Evolutionary conservation across 2,888 invertebrate species (phyloP), one percentile per base, ranked within the genome.

Genomic region (Leucania comma): DNA sequence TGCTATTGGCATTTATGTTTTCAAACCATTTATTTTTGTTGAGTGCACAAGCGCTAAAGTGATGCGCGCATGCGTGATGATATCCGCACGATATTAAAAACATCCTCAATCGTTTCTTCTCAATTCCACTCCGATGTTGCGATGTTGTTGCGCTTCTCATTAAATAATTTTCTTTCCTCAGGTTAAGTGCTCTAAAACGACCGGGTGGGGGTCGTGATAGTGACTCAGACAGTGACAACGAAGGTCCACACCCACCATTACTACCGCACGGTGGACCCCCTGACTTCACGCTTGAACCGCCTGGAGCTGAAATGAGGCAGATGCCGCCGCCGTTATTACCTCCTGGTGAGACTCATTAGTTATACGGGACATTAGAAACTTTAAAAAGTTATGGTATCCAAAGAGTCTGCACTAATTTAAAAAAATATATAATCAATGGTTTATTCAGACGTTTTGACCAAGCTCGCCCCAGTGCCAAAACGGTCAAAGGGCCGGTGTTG

Each of bases 281-380:
- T 8, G 94, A 94, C 77, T 87, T 89, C 83, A 78, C 86, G 4
- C 81, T 94, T 0, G 94, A 94, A 78, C 95, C 95, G 42, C 95
- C 94, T 1, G 95, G 95, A 24, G 93, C 90, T 0, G 96, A 94
- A 88, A 86, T 90, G 76, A 82, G 90, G 57, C 92, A 87, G 85
- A 88, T 90, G 87, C 94, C 94, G n/a, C 95, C 94, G n/a, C 95
- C 94, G 0, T 81, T 94, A 4, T 70, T 94, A 80, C 93, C 93
- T 10, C 92, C 93, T 29, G 93, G 94, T 92, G 77, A 73, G n/a
- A 48, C n/a, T 48, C n/a, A 46, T 20, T 46, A 46, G 46, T n/a
- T 46, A 20, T 20, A 46, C 8, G 46, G 17, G 20, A 6, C 20
- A 6, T 46, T 46, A 17, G 20, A 46, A 46, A 46, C 17, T 14